Evolutionary conservation across 2,797 vertebrate genomes (phyloP), one percentile per base, ranked within the genome.

Genomic region (Sciurus carolinensis): DNA sequence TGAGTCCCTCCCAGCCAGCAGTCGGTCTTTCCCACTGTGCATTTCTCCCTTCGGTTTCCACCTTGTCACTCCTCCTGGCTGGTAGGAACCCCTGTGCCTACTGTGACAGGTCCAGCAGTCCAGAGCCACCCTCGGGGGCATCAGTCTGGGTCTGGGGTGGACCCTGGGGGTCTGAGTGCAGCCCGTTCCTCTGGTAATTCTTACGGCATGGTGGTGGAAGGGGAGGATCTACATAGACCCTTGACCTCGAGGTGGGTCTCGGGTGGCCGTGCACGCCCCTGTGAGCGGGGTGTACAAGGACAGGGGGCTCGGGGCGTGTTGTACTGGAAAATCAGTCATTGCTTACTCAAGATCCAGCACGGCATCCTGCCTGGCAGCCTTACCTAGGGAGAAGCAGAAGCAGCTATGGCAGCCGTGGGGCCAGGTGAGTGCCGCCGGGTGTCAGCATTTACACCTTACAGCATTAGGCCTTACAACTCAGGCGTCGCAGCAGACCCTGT

Each of bases 1-100:
- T 18, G 1, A 14, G 82, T 62, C 59, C 28, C 66, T 90, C 33
- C 88, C n/a, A 82, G 36, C 82, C 73, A 66, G 15, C 2, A 1
- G 62, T 59, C 57, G 24, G 24, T 66, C 76, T 54, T 80, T 83
- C 44, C 22, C 69, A 1, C 26, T 42, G 17, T 73, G 81, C 75
- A 47, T 94, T 79, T 95, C 87, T 92, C 47, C 57, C 47, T 80
- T 39, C 36, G 62, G 67, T 87, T 95, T 92, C 92, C 15, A 54
- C 39, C 71, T 20, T 52, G n/a, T 79, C 17, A 7, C 69, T 94
- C n/a, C 94, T 10, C 67, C 47, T 92, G 59, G 15, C 95, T 72
- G 83, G 15, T 86, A 47, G 75, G 54, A 66, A 33, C 86, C 50
- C 52, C 8, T 3, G 36, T 57, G 75, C 9, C 39, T 76, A 10